Conservation (phyloP, 2,888 invertebrate species). For the Ethmia dodecea region DNA sequence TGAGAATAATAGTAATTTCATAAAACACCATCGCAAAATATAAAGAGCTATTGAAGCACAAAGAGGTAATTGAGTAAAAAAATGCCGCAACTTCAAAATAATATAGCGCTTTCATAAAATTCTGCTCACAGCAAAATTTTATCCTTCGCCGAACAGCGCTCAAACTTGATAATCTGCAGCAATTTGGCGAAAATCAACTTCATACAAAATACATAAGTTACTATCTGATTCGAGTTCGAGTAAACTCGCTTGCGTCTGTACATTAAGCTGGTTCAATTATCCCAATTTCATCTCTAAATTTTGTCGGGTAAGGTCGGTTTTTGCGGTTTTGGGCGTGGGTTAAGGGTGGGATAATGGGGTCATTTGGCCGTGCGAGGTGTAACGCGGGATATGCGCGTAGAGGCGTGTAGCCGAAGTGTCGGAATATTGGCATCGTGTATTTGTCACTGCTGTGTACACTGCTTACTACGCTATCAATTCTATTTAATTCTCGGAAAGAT, state of each 20-base stretch:
- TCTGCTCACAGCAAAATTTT: constrained; percentile 7
- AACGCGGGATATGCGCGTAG: constrained; percentile 42
- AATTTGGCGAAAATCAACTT: constrained; percentile 47
- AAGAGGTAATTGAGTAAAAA: constrained; percentile 5
- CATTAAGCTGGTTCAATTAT: constrained; percentile 33
- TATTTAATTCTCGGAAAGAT: no score
- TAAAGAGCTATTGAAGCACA: no score
- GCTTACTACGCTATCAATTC: constrained; percentile 15
- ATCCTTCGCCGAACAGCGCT: constrained; percentile 16
- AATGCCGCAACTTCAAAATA: constrained; percentile 8
- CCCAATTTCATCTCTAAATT: constrained; percentile 34
- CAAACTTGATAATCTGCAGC: constrained; percentile 44
- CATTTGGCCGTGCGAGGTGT: constrained; percentile 62
- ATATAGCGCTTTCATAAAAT: constrained; percentile 9
- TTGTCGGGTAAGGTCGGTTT: constrained; percentile 37
- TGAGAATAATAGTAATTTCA: no score
- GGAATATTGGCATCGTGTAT: constrained; percentile 54
- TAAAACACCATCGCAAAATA: no score
- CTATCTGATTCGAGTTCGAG: constrained; percentile 49
- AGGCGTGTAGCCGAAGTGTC: constrained; percentile 53
- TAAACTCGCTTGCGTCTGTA: constrained; percentile 40
- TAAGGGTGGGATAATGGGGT: constrained; percentile 62
- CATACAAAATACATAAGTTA: constrained; percentile 51
- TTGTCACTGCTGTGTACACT: constrained; percentile 36
- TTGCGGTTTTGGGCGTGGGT: constrained; percentile 24